These are phyloP conservation scores for Habrosyne pyritoides DNA, from an alignment of 2,888 invertebrate species.

Conservation along the genomic window DNA sequence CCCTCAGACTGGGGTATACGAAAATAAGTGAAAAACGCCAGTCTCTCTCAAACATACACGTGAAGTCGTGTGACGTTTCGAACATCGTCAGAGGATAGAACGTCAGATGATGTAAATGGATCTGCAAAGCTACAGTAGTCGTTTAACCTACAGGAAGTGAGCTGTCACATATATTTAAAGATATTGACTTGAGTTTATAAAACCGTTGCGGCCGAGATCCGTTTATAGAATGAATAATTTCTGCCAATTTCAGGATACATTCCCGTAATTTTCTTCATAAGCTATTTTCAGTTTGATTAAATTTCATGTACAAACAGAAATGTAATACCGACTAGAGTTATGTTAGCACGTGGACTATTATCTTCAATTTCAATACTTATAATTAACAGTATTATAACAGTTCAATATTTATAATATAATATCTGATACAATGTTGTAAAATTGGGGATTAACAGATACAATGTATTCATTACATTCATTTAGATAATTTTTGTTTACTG, in stretches of 20 bases:
- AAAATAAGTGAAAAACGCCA: constrained; percentile 78
- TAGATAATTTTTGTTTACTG: not conserved
- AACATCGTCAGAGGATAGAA: constrained; percentile 32
- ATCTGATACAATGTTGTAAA: not conserved
- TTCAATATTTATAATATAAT: not conserved
- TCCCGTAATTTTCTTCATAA: not conserved
- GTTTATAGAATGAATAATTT: constrained; percentile 31
- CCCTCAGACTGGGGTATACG: constrained; percentile 68
- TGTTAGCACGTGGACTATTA: not conserved
- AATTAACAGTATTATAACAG: too few relatives aligned
- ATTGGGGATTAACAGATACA: not conserved
- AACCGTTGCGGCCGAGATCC: constrained; percentile 24
- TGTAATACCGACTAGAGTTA: not conserved
- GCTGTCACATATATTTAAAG: constrained; percentile 49
- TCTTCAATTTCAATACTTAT: too few relatives aligned
- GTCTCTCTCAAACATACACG: constrained; percentile 59
- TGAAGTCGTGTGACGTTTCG: constrained; percentile 39
- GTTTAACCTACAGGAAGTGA: constrained; percentile 43
- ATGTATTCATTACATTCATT: not conserved
- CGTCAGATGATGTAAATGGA: constrained; percentile 52
- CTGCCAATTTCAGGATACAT: constrained; percentile 5
- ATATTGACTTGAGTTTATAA: constrained; percentile 40
- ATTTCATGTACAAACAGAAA: not conserved
- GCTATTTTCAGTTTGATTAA: not conserved
- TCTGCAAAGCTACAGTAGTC: constrained; percentile 26